phyloP scores from a whole-genome alignment of 2,113 vertebrate species.

The Misgurnus anguillicaudatus region DNA sequence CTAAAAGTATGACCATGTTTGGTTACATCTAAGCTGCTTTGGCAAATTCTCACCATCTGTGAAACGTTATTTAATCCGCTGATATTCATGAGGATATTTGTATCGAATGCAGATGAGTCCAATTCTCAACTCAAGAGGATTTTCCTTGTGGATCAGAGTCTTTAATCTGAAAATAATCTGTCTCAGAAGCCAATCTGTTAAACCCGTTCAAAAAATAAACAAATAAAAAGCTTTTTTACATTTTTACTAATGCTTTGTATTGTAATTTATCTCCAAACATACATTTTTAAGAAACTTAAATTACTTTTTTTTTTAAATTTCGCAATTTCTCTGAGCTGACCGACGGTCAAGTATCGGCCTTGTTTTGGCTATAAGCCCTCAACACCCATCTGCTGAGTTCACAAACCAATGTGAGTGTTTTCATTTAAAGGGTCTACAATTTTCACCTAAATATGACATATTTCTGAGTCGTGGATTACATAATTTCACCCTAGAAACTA shows the following conservation, averaged over 20 bases:
- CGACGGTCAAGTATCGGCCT: not conserved
- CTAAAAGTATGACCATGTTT: slow-evolving; percentile 1
- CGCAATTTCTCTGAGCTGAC: not conserved
- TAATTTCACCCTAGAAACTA: not conserved
- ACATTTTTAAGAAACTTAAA: no score
- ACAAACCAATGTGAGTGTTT: slow-evolving; percentile 4
- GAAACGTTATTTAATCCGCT: not conserved
- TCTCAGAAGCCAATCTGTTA: slow-evolving; percentile 1
- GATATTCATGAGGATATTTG: not conserved
- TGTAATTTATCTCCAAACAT: no score
- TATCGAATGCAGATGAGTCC: not conserved
- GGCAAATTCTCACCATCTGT: slow-evolving; percentile 12
- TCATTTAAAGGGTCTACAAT: not conserved
- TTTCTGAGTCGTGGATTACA: not conserved
- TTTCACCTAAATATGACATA: not conserved
- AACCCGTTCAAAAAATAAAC: not conserved
- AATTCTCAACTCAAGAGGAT: not conserved
- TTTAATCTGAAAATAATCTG: slow-evolving; percentile 14
- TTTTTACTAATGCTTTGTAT: no score
- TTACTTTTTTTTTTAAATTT: no score
- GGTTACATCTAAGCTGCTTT: not conserved
- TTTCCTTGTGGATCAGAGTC: not conserved
- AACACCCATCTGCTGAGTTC: not conserved
- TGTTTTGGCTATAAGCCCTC: not conserved
- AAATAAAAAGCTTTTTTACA: not conserved